These are phyloP conservation scores for Aphelenchoides avenae DNA, from an alignment of 1,140 invertebrate species.

Conservation along the genomic window DNA sequence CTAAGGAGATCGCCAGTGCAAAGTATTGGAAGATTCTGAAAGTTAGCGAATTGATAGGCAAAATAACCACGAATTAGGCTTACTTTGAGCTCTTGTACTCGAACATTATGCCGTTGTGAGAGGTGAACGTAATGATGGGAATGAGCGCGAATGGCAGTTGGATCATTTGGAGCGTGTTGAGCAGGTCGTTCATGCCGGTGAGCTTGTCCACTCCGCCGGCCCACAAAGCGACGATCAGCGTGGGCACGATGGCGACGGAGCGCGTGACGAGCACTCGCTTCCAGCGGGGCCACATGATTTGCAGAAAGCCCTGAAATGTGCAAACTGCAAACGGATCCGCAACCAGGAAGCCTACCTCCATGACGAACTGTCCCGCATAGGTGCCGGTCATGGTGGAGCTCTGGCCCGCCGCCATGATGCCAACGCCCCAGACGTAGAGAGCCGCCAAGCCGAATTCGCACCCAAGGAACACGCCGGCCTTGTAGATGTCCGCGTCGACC, in stretches of 20 bases:
- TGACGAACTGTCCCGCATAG: conserved; percentile 67
- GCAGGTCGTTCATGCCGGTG: conserved; percentile 78
- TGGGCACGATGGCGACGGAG: conserved; percentile 80
- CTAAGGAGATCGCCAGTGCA: conserved; percentile 61
- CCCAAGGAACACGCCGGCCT: conserved; percentile 65
- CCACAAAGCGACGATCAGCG: conserved; percentile 71
- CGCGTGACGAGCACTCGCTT: conserved; percentile 79
- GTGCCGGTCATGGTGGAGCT: conserved; percentile 76
- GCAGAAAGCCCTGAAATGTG: conserved; percentile 72
- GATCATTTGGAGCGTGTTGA: conserved; percentile 68
- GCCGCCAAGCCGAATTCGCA: conserved; percentile 75
- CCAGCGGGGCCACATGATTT: conserved; percentile 81
- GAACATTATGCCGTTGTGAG: conserved; percentile 75
- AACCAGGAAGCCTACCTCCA: conserved; percentile 64
- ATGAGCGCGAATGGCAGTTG: conserved; percentile 68
- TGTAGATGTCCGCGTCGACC: conserved; percentile 59
- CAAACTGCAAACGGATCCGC: conserved; percentile 26
- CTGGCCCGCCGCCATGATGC: conserved; percentile 82
- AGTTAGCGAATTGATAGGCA: conserved; percentile 13
- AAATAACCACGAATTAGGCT: conserved; percentile 50
- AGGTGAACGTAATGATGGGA: conserved; percentile 81
- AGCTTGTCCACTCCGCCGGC: conserved; percentile 71
- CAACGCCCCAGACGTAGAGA: conserved; percentile 83
- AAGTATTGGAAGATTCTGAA: conserved; percentile 39
- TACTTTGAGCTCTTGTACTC: conserved; percentile 74